Evolutionary conservation across 2,888 invertebrate genomes (phyloP), one percentile per base, ranked within the genome.

Genomic region (Nebria salina): DNA sequence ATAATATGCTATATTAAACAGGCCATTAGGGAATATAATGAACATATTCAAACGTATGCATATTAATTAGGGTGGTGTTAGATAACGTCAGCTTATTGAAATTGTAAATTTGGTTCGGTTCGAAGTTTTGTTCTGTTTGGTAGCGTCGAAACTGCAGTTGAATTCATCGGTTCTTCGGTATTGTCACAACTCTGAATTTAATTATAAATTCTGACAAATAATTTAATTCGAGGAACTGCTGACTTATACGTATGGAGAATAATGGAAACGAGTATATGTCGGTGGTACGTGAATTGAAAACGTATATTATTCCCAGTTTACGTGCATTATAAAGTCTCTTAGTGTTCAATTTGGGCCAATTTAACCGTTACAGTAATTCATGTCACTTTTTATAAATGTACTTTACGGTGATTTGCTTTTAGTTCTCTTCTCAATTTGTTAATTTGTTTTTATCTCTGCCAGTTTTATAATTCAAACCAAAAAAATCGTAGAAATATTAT

Each of bases 131-230:
- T 54, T 54, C 54, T 54, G 13, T 54, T 11, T 54, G 54, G 54
- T 11, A 54, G 54, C 2, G 4, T 13, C 54, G 8, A 54, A 54
- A 54, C 54, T 54, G 54, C 34, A 34, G 2, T 54, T 11, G 54
- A 54, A 54, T 54, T 54, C 54, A 54, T 54, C 13, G 54, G 54
- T 54, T 6, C 54, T 2, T 54, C 1, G 13, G 70, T 70, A 34
- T 70, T 7, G 70, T 70, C 25, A 34, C 25, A 70, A 70, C 25
- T 70, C 15, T 70, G 26, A 70, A 34, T 70, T 70, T 70, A 70
- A 70, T 70, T 70, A 70, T 26, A 70, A 70, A 70, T 70, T 70
- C 70, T 70, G 20, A 70, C 70, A 70, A 70, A 26, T 25, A 11
- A 70, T 26, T 15, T 70, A 70, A 70, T 70, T 70, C 9, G 25